Percentiles rank a stretch among this genome's conserved stretches.
Evolutionary conservation across 2,888 invertebrate species (phyloP).

Genomic region (Lucinisca nassula): DNA sequence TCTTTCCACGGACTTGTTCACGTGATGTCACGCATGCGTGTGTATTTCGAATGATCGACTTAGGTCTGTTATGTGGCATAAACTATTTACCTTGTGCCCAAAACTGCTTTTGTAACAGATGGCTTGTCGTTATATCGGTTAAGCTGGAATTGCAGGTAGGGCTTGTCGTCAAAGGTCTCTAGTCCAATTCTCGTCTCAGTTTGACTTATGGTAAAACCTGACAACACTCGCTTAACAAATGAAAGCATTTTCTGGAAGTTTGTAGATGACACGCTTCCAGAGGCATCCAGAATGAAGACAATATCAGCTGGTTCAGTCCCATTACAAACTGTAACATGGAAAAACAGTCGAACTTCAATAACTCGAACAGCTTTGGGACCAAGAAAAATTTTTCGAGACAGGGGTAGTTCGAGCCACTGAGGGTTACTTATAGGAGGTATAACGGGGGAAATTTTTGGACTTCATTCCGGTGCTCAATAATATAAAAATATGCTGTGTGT

Average conservation of each 20-base stretch:
- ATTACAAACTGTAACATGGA: conserved; percentile 67
- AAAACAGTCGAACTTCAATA: neutral
- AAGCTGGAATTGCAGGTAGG: conserved; percentile 81
- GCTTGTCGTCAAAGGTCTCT: conserved; percentile 76
- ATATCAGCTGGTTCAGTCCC: conserved; percentile 77
- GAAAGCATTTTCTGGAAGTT: conserved; percentile 78
- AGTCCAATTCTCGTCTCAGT: conserved; percentile 77
- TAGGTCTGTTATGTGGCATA: too few relatives aligned
- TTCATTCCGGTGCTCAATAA: too few relatives aligned
- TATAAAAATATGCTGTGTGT: too few relatives aligned
- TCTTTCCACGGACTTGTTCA: too few relatives aligned
- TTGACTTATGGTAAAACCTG: conserved; percentile 74
- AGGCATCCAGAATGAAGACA: conserved; percentile 81
- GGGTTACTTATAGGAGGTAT: too few relatives aligned
- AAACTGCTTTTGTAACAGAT: conserved; percentile 76
- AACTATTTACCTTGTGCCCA: conserved; percentile 36
- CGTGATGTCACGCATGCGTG: too few relatives aligned
- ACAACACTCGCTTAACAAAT: conserved; percentile 76
- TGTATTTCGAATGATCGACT: too few relatives aligned
- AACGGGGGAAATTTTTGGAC: neutral
- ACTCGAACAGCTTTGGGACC: too few relatives aligned
- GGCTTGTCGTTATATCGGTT: conserved; percentile 78
- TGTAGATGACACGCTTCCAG: conserved; percentile 75
- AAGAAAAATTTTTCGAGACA: too few relatives aligned
- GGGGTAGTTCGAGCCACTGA: too few relatives aligned